phyloP scores from a whole-genome alignment of 92 coral and sea anemone species.

The Porites rus region DNA sequence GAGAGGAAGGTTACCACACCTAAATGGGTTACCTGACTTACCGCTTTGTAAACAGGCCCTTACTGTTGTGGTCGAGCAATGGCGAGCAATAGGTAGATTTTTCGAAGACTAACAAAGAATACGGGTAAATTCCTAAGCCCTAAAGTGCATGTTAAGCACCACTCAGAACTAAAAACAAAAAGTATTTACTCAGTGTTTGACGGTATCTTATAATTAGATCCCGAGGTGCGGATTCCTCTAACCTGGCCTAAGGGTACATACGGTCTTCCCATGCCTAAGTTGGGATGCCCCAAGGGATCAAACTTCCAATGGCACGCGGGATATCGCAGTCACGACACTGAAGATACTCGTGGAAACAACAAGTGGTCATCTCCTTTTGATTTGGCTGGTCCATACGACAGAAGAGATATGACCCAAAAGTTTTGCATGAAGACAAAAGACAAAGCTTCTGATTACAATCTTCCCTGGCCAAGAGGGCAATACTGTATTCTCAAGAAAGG shows the following conservation, averaged over 20 bases:
- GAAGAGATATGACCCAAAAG: conserved; percentile 40
- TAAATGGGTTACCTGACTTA: too few species aligned
- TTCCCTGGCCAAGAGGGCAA: conserved; percentile 49
- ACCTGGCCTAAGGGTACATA: conserved; percentile 73
- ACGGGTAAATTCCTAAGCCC: too few species aligned
- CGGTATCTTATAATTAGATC: background rate
- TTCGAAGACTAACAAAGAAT: too few species aligned
- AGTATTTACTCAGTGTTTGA: background rate
- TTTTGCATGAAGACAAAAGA: conserved; percentile 64
- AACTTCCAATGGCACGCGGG: conserved; percentile 57
- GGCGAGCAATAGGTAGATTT: too few species aligned
- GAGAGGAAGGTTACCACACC: too few species aligned
- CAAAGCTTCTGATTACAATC: conserved; percentile 9
- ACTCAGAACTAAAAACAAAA: too few species aligned
- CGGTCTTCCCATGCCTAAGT: conserved; percentile 68
- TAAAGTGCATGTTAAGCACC: too few species aligned
- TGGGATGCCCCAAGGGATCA: conserved; percentile 58
- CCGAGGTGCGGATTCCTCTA: conserved; percentile 43
- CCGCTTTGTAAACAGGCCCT: too few species aligned
- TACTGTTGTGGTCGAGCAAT: too few species aligned
- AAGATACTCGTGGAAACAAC: conserved; percentile 11
- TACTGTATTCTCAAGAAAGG: conserved; percentile 70
- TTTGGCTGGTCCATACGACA: conserved; percentile 6
- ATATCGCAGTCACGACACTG: conserved; percentile 59
- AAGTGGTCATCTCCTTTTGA: conserved; percentile 49